These are phyloP conservation scores for Ditylenchus weischeri DNA, from an alignment of 2,888 invertebrate genomes.

Conservation along the genomic window DNA sequence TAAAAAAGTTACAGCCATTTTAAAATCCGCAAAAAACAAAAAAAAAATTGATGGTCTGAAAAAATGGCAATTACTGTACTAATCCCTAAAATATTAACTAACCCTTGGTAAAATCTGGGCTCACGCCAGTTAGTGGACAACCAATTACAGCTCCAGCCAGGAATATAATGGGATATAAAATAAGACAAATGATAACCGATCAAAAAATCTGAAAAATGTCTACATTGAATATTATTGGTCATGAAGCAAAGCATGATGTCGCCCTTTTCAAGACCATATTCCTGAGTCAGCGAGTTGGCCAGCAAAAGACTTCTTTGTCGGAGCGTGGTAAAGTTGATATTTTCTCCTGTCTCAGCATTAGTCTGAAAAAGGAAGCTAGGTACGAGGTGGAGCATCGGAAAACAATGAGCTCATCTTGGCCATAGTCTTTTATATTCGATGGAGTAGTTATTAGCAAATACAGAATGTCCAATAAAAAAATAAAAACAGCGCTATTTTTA, in stretches of 20 bases:
- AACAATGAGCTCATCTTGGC: no score
- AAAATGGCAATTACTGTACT: no score
- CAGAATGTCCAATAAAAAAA: no score
- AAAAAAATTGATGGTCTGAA: no score
- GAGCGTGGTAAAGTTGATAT: constrained; percentile 23
- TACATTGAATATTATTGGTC: constrained; percentile 45
- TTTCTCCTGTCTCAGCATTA: constrained; percentile 32
- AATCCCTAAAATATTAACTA: no score
- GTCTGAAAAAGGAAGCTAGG: constrained; percentile 17
- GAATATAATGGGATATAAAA: constrained; percentile 21
- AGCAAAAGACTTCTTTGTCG: constrained; percentile 17
- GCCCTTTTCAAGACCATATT: constrained; percentile 26
- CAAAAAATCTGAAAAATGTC: constrained; percentile 28
- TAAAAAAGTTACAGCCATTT: no score
- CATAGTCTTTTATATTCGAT: no score
- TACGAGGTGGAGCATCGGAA: no score
- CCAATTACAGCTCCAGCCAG: constrained; percentile 19
- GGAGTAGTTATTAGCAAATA: no score
- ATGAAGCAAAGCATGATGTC: constrained; percentile 40
- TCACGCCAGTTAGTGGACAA: constrained; percentile 21
- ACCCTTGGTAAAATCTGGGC: constrained; percentile 13
- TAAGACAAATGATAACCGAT: background rate
- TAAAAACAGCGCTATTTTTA: no score
- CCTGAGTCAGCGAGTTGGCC: constrained; percentile 15
- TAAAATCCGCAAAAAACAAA: no score